Conservation (phyloP, 2,888 invertebrate genomes). For the Busseola fusca region DNA sequence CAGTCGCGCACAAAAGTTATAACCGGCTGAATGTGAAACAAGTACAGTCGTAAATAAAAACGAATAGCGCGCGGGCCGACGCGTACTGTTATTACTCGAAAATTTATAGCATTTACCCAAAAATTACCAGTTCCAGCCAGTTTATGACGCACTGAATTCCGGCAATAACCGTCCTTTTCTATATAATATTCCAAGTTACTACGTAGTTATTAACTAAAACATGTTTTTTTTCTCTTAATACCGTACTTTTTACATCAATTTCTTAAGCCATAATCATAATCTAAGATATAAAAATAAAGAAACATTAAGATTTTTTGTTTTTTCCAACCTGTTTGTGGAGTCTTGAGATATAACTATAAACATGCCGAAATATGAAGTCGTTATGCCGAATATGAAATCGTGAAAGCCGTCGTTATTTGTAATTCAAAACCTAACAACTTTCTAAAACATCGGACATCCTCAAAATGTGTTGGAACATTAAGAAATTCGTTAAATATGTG, state of each 20-base stretch:
- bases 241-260: constrained; percentile 47
- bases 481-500: constrained; percentile 50
- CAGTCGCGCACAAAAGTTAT: constrained; percentile 84
- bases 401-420: constrained; percentile 55
- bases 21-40: constrained; percentile 85
- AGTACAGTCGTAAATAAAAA: constrained; percentile 88
- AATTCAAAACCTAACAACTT: constrained; percentile 66
- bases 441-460: constrained; percentile 64
- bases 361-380: constrained; percentile 45
- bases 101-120: constrained; percentile 84
- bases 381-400: constrained; percentile 55
- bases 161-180: constrained; percentile 61
- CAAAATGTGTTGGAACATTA: constrained; percentile 50
- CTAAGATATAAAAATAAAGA: constrained; percentile 52
- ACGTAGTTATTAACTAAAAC: constrained; percentile 63
- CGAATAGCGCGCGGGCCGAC: constrained; percentile 84
- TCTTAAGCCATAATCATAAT: constrained; percentile 52
- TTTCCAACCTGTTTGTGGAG: constrained; percentile 36
- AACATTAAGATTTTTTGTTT: constrained; percentile 37
- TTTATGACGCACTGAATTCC: constrained; percentile 77
- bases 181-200: constrained; percentile 57
- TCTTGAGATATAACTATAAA: constrained; percentile 47
- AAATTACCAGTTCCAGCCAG: constrained; percentile 81
- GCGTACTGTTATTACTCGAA: constrained; percentile 82
- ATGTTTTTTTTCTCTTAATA: constrained; percentile 57